These are phyloP conservation scores for Anas georgica DNA, from an alignment of 2,797 vertebrate species.

Conservation along the genomic window DNA sequence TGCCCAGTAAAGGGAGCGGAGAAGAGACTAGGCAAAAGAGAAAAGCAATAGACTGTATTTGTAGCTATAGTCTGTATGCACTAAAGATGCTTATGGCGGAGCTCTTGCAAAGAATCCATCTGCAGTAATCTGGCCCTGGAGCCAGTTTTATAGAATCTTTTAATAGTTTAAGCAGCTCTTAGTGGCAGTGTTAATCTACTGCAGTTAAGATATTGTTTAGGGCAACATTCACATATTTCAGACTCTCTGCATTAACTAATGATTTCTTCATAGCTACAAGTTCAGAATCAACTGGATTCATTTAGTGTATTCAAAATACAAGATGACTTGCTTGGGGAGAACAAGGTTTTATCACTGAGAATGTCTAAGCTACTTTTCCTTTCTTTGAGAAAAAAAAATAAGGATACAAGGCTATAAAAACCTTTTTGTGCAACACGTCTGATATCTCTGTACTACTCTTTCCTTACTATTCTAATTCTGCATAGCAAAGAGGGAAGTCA, in stretches of 20 bases:
- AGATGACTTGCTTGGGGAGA: neutral
- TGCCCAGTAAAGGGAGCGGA: neutral
- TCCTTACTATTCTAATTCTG: neutral
- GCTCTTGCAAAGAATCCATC: neutral
- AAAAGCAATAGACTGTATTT: neutral
- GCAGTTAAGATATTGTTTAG: neutral
- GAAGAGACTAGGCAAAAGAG: neutral
- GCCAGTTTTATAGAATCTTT: neutral
- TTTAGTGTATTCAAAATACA: neutral
- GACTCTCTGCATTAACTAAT: neutral
- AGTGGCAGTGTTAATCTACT: neutral
- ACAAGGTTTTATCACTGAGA: neutral
- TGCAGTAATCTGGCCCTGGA: neutral
- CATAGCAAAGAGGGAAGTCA: neutral
- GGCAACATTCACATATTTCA: neutral
- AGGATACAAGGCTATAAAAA: neutral
- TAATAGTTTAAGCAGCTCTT: neutral
- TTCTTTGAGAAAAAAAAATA: neutral
- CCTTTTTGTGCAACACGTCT: fast-evolving
- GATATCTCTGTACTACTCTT: neutral
- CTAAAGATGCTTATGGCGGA: neutral
- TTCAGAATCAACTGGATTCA: neutral
- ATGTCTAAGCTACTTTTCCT: neutral
- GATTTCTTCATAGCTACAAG: neutral
- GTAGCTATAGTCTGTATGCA: neutral